Evolutionary conservation across 2,113 vertebrate species (phyloP), one percentile per base, ranked within the genome.

Genomic region (Daphoenositta chrysoptera): DNA sequence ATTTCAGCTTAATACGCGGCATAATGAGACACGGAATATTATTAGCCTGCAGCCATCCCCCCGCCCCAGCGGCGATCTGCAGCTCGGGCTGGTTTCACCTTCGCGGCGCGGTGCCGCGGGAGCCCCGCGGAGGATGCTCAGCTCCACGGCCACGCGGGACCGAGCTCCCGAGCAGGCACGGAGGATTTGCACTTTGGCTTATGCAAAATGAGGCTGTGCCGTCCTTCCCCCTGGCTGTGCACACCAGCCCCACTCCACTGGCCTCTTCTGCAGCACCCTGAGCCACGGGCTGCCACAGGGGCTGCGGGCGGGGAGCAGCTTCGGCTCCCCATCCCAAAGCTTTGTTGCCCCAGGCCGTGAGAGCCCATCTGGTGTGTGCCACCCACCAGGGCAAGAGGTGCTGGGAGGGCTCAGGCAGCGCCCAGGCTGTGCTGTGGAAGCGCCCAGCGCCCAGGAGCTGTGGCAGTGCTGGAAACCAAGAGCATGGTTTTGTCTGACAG

Each of bases 31-130:
- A 83, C 50, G 23, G 93, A 90, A 82, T 78, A 90, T 90, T 86
- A 93, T 96, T 95, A 96, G 95, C 96, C 96, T 28, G 95, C 95
- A 96, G 96, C 92, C 96, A 92, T 83, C 42, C 79, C 89, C 92
- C 90, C 26, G 27, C 90, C 94, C 92, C 85, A 45, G 90, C 71
- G 54, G 92, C 54, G 37, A 96, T 75, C 91, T 45, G 77, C 92
- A 80, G 93, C 81, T 78, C 45, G 63, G 35, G 92, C 85, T 16
- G 87, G 42, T 89, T 93, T 90, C 80, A 70, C 90, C 90, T 90
- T 63, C 78, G 35, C 28, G 0, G 63, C 4, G 12, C 47, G 18
- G 76, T 10, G 42, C 90, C 42, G 35, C n/a, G 4, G 39, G 60
- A 87, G 79, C 60, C 72, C 83, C 12, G 2, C 17, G 6, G 56